phyloP scores from a whole-genome alignment of 2,113 vertebrate species.

The Baryphthengus martii region DNA sequence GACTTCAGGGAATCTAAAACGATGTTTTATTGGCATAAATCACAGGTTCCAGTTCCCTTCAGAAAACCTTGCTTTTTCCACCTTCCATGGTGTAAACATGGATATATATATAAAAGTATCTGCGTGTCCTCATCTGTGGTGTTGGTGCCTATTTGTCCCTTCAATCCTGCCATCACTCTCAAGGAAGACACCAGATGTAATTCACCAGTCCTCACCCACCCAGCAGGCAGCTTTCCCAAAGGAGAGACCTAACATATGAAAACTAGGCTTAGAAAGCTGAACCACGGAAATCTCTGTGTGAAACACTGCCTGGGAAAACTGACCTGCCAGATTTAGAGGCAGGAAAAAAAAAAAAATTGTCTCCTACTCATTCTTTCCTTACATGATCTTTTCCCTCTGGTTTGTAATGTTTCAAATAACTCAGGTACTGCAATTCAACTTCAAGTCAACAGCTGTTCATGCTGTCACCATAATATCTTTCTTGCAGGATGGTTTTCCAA shows the following conservation, averaged over 20 bases:
- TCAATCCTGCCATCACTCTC: neutral
- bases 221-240: neutral
- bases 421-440: neutral
- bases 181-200: neutral
- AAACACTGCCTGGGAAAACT: neutral
- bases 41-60: neutral
- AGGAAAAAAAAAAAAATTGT: neutral
- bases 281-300: neutral
- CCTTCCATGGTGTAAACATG: neutral
- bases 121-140: fast-evolving
- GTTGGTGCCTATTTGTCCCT: neutral
- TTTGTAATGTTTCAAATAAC: neutral
- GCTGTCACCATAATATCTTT: neutral
- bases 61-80: neutral
- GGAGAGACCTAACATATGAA: neutral
- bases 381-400: neutral
- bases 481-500: neutral
- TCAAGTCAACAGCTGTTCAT: neutral
- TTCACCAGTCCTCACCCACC: neutral
- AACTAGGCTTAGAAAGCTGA: neutral
- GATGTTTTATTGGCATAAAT: neutral
- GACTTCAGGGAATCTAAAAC: neutral
- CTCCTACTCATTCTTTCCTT: neutral
- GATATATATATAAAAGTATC: neutral
- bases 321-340: neutral